Conservation (phyloP, 2,888 invertebrate genomes). For the Drosophila hamatofila region DNA sequence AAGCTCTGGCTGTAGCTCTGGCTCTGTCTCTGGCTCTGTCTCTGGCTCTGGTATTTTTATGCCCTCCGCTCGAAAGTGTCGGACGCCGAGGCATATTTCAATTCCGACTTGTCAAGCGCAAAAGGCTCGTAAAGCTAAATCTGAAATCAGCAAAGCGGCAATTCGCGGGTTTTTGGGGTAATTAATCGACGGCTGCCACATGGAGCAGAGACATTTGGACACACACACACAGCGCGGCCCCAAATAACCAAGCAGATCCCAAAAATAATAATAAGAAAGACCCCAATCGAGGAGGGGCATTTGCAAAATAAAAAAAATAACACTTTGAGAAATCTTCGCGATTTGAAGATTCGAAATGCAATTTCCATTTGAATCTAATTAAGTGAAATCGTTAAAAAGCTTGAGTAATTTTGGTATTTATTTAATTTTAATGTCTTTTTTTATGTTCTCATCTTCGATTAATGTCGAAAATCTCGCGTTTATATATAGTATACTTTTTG, state of each 20-base stretch:
- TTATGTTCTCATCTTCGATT: neutral
- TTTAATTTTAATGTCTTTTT: neutral
- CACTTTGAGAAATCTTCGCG: constrained; percentile 8
- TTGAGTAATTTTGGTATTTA: neutral
- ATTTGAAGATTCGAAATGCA: neutral
- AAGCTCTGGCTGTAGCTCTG: constrained; percentile 44
- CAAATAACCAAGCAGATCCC: constrained; percentile 19
- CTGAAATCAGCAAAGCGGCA: constrained; percentile 73
- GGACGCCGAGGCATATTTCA: constrained; percentile 71
- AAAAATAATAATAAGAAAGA: constrained; percentile 25
- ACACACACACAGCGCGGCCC: constrained; percentile 17
- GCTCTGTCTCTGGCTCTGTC: constrained; percentile 38
- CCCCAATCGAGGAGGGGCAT: constrained; percentile 11
- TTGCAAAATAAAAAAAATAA: constrained; percentile 5
- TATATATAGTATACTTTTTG: constrained; percentile 49
- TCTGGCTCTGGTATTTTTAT: constrained; percentile 68
- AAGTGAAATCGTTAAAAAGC: constrained; percentile 1
- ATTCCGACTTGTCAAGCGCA: constrained; percentile 75
- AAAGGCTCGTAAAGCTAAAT: constrained; percentile 80
- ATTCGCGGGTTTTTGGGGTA: constrained; percentile 50
- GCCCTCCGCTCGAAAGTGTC: constrained; percentile 21
- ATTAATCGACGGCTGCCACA: constrained; percentile 70
- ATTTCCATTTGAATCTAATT: constrained; percentile 5
- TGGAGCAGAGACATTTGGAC: constrained; percentile 10
- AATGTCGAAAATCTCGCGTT: neutral